A percentile compares a stretch with the other conserved stretches of the same genome.
Conservation (phyloP, 2,888 invertebrate genomes). For the Neocrepidodera transversa region DNA sequence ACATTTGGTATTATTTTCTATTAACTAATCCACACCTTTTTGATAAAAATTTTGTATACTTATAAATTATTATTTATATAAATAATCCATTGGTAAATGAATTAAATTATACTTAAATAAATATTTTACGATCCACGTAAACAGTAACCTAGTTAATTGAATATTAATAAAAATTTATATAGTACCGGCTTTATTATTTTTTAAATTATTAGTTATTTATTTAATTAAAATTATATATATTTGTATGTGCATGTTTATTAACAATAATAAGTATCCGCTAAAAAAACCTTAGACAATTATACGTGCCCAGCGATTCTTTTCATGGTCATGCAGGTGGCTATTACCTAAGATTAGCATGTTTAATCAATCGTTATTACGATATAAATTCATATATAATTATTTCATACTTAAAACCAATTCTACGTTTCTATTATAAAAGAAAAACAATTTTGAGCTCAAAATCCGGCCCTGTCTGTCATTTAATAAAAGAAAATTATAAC, state of each 20-base stretch:
- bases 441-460: too few relatives aligned
- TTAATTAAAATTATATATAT: neutral
- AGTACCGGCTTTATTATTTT: slow-evolving; percentile 6
- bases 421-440: too few relatives aligned
- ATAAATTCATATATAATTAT: neutral
- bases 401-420: too few relatives aligned
- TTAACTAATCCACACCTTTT: too few relatives aligned
- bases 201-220: neutral
- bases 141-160: slow-evolving; percentile 17
- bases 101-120: too few relatives aligned
- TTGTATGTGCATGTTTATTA: neutral
- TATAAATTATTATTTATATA: neutral
- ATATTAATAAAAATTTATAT: neutral
- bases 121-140: slow-evolving; percentile 18
- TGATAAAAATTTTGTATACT: too few relatives aligned
- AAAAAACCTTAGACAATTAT: slow-evolving; percentile 1
- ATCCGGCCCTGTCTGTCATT: too few relatives aligned
- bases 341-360: slow-evolving; percentile 15
- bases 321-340: slow-evolving; percentile 12
- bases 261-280: too few relatives aligned
- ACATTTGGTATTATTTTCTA: too few relatives aligned
- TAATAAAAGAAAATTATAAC: too few relatives aligned
- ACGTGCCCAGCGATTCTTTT: slow-evolving; percentile 2
- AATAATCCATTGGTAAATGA: too few relatives aligned
- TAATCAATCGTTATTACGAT: slow-evolving; percentile 13